phyloP scores from a whole-genome alignment of 2,113 vertebrate species.

The Mormyrus iriodes region DNA sequence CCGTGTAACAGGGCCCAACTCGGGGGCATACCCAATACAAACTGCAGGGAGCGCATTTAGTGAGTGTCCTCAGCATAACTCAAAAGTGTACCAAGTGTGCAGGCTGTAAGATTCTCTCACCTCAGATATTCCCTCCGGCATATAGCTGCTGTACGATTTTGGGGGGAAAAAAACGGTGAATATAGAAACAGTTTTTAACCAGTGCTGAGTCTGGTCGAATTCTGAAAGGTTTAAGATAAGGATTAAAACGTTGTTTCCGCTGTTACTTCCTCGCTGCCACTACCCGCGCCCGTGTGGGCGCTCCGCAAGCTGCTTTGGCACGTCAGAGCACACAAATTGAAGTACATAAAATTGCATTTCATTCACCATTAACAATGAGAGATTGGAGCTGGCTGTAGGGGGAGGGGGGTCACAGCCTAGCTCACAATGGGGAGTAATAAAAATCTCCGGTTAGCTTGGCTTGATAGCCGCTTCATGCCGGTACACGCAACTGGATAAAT shows the following conservation, averaged over 20 bases:
- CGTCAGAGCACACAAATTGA: background rate
- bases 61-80: background rate
- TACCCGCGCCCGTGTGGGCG: background rate
- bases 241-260: background rate
- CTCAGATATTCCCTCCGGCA: background rate
- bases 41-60: background rate
- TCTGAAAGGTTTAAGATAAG: background rate
- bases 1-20: background rate
- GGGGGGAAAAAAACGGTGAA: background rate
- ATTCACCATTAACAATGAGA: background rate
- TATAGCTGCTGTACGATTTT: background rate
- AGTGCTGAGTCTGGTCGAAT: slow-evolving; percentile 1
- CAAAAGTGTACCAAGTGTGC: background rate
- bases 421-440: background rate
- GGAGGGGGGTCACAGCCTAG: background rate
- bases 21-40: background rate
- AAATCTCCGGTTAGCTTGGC: background rate
- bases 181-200: background rate
- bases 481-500: background rate
- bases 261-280: background rate
- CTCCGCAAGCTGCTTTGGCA: background rate
- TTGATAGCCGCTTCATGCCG: background rate
- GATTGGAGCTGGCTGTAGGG: background rate
- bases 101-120: background rate
- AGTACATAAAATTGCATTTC: slow-evolving; percentile 4